These are phyloP conservation scores for Scomber colias DNA, from an alignment of 2,113 vertebrate genomes.

Conservation along the genomic window DNA sequence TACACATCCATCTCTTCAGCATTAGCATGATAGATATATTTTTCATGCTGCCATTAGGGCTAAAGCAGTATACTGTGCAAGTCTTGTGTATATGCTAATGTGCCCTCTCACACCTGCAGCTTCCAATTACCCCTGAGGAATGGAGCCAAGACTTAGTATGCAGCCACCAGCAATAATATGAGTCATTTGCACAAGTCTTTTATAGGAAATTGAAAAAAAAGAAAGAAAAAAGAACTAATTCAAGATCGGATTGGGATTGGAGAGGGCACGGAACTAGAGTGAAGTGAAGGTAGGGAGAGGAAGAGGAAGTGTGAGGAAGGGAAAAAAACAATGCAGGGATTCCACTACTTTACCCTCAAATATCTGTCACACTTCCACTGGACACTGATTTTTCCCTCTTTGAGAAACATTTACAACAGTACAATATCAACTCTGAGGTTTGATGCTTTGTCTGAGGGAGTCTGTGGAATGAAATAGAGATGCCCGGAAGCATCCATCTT, in stretches of 20 bases:
- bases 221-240: slow-evolving; percentile 51
- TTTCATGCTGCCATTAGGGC: slow-evolving; percentile 79
- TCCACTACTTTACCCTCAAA: slow-evolving; percentile 13
- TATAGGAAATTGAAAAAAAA: slow-evolving; percentile 59
- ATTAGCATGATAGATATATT: slow-evolving; percentile 82
- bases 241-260: slow-evolving; percentile 31
- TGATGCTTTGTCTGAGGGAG: neutral
- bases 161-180: slow-evolving; percentile 79
- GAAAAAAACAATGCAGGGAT: neutral
- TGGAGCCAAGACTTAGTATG: slow-evolving; percentile 76
- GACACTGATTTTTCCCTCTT: slow-evolving; percentile 23
- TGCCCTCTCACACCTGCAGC: slow-evolving; percentile 84
- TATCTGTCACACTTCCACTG: slow-evolving; percentile 4
- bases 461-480: slow-evolving; percentile 20
- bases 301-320: slow-evolving; percentile 4
- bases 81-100: slow-evolving; percentile 82
- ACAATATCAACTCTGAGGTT: neutral
- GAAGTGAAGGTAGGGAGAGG: slow-evolving; percentile 26
- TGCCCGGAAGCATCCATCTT: neutral
- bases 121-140: slow-evolving; percentile 83
- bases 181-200: slow-evolving; percentile 80
- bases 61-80: slow-evolving; percentile 67
- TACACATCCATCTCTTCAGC: slow-evolving; percentile 77
- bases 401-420: slow-evolving; percentile 18
- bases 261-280: slow-evolving; percentile 39